Conservation (phyloP, 2,888 invertebrate species). For the Plutella xylostella region DNA sequence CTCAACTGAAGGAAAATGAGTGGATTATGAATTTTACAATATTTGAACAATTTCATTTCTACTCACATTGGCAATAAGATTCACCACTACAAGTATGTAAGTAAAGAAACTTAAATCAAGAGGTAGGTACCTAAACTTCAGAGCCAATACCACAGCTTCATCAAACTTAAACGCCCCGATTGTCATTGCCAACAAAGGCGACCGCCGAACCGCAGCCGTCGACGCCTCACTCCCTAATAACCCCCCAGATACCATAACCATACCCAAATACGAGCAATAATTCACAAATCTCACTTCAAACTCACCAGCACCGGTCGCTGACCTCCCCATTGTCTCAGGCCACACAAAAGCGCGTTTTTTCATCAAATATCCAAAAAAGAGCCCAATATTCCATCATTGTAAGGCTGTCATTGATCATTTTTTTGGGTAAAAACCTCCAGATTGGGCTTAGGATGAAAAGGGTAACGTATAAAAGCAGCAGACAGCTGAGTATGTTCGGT, state of each 20-base stretch:
- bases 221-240: too few relatives aligned
- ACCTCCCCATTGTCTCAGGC: constrained; percentile 45
- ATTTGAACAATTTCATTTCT: too few relatives aligned
- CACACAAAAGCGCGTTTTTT: constrained; percentile 26
- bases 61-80: too few relatives aligned
- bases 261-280: not conserved
- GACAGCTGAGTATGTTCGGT: constrained; percentile 5
- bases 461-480: constrained; percentile 15
- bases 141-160: too few relatives aligned
- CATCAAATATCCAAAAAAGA: constrained; percentile 23
- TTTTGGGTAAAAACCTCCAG: constrained; percentile 49
- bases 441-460: constrained; percentile 46
- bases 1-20: too few relatives aligned
- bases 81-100: too few relatives aligned
- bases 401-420: constrained; percentile 63
- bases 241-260: not conserved
- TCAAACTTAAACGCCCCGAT: too few relatives aligned
- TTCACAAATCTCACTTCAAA: constrained; percentile 2
- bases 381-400: constrained; percentile 56
- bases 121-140: too few relatives aligned
- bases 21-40: too few relatives aligned
- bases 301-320: constrained; percentile 1
- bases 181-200: too few relatives aligned
- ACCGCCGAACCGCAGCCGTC: too few relatives aligned
- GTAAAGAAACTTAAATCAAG: too few relatives aligned